Evolutionary conservation across 2,113 vertebrate genomes (phyloP), one percentile per base, ranked within the genome.

Genomic region (Oxyura jamaicensis): DNA sequence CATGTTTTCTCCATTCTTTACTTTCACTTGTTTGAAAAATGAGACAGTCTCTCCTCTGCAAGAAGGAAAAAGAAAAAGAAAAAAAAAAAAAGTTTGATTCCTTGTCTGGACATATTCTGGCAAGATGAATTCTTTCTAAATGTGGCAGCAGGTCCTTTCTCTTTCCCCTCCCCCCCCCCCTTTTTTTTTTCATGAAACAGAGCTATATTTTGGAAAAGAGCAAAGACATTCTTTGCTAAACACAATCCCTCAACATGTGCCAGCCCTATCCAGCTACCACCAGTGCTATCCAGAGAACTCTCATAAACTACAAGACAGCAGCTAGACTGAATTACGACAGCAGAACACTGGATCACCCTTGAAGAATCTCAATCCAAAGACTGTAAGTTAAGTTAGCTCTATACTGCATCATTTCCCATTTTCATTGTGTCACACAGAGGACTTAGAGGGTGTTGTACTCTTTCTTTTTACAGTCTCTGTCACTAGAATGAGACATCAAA

Each of bases 191-290:
- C 50, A 22, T 72, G 42, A 74, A 81, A 67, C 14, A 91, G 46
- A 65, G 18, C 22, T 86, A 42, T n/a, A 91, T 92, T 94, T 91
- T 68, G 59, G 67, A 94, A 86, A 91, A 6, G 8, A 68, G 78
- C 94, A 90, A 74, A 76, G 69, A 81, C 33, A 75, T 90, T 93
- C 41, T 72, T 85, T 72, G 76, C 78, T 92, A 91, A 94, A 94
- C 55, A 11, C 1, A 79, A 42, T 56, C 36, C 31, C 76, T 44
- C 1, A 0, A 53, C 6, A 22, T 3, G 8, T 82, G 50, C 19
- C 52, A 31, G 31, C 25, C n/a, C 77, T 36, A 66, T n/a, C 62
- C 90, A 78, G 77, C 73, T 50, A 12, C 80, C 41, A 36, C 15
- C 35, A 62, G 31, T 17, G 9, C 29, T 79, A 77, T 48, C 28